Conservation (phyloP, 2,113 vertebrate genomes). For the Pollimyrus isidori region DNA sequence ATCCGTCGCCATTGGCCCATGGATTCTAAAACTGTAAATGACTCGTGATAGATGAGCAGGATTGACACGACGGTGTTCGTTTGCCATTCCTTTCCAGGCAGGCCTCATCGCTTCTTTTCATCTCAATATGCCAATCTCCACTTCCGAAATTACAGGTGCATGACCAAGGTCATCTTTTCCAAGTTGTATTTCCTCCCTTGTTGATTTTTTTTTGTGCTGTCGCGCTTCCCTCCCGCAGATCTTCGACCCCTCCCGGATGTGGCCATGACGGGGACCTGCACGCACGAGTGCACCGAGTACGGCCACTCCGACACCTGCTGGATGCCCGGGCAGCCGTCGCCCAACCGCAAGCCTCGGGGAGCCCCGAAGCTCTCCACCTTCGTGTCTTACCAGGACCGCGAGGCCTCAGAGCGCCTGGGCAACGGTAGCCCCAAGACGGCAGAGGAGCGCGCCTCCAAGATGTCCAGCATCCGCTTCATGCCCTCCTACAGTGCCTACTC, state of each 20-base stretch:
- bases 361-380: constrained; percentile 95
- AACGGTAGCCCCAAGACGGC: constrained; percentile 87
- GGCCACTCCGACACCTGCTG: constrained; percentile 97
- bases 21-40: neutral
- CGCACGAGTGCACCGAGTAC: constrained; percentile 91
- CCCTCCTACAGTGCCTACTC: constrained; percentile 98
- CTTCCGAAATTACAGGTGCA: neutral
- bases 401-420: constrained; percentile 82
- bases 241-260: constrained; percentile 91
- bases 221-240: constrained; percentile 55
- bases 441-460: constrained; percentile 87
- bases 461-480: constrained; percentile 92
- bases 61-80: neutral
- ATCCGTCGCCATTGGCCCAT: neutral
- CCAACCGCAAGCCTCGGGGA: constrained; percentile 80
- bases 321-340: constrained; percentile 93
- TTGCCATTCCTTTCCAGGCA: neutral
- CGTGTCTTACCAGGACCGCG: constrained; percentile 99
- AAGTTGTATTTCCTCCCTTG: neutral
- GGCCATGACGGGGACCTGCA: constrained; percentile 97
- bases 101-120: neutral
- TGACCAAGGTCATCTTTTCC: neutral
- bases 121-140: neutral
- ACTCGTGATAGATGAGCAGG: neutral
- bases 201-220: neutral